Evolutionary conservation across 2,888 invertebrate genomes (phyloP), one percentile per base, ranked within the genome.

Genomic region (Cyaniris semiargus): DNA sequence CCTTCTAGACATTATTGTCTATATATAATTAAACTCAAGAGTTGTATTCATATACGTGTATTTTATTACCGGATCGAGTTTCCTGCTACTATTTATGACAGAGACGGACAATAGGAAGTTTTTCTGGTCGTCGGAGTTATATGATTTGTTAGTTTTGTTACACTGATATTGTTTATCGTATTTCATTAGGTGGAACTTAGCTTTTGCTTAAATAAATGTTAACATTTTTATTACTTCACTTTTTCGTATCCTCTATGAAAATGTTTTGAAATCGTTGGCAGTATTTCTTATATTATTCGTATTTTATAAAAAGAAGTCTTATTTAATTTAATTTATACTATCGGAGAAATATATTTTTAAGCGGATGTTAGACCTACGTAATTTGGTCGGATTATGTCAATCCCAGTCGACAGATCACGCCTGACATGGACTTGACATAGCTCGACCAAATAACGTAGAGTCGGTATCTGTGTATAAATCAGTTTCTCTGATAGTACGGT

Each of bases 1-100:
- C 78, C 79, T 81, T 81, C 80, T 81, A 79, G 85, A 83, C 82
- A 81, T 84, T 83, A 83, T 82, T 81, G 82, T 82, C 80, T 82
- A 78, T 80, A 77, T 80, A 79, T 80, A 78, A 79, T 79, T 80
- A 78, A 78, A 75, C 66, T 60, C 48, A 38, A 76, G 66, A 75
- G 23, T 27, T 53, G 74, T 74, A 48, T 48, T 74, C 74, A 44
- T 74, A 72, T 38, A 74, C 48, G 74, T 74, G 48, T 74, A 23
- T 74, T 74, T 74, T 53, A 74, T 53, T 74, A 27, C 5, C 53
- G 44, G 72, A 72, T 21, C 38, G 44, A 44, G 38, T 21, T 38
- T 44, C 10, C 44, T 44, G 72, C 27, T 66, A 66, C 27, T 21
- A 60, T 13, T 58, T 23, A 60, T 60, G 60, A 66, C 23, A 60